Conservation (phyloP, 1,140 invertebrate species). For the Cyclargus thomasi region DNA sequence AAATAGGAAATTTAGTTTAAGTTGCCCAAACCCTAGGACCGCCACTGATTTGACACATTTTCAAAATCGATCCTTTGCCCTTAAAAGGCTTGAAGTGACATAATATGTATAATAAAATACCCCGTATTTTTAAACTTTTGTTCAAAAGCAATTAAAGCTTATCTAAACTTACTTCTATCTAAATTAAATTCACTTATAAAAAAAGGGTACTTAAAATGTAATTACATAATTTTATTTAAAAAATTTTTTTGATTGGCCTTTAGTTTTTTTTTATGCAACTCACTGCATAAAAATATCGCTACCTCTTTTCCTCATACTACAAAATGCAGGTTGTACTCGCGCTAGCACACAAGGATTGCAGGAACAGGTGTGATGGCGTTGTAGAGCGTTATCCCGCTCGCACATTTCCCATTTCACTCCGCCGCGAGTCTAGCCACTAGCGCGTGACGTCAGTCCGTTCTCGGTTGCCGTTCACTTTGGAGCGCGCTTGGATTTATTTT, state of each 20-base stretch:
- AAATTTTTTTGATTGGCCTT: too few species aligned
- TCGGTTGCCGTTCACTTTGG: conserved; percentile 41
- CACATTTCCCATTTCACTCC: conserved; percentile 30
- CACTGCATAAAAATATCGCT: conserved; percentile 21
- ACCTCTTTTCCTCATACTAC: conserved; percentile 31
- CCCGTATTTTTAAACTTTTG: too few species aligned
- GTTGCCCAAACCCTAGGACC: too few species aligned
- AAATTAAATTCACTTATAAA: too few species aligned
- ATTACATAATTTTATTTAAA: too few species aligned
- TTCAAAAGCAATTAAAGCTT: too few species aligned
- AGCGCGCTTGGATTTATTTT: conserved; percentile 30
- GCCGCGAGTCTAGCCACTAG: conserved; percentile 14
- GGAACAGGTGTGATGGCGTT: conserved; percentile 54
- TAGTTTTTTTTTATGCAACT: not conserved
- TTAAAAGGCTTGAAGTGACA: too few species aligned
- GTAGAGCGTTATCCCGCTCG: conserved; percentile 36
- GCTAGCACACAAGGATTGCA: not conserved
- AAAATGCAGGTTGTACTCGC: conserved; percentile 26
- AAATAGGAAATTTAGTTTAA: too few species aligned
- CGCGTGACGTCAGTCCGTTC: conserved; percentile 40
- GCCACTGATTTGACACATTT: conserved; percentile 22
- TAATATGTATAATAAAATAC: too few species aligned
- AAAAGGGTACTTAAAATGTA: too few species aligned
- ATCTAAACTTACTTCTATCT: too few species aligned
- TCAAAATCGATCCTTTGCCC: too few species aligned